Conservation (phyloP, 1,140 invertebrate genomes). For the Hyles vespertilio region DNA sequence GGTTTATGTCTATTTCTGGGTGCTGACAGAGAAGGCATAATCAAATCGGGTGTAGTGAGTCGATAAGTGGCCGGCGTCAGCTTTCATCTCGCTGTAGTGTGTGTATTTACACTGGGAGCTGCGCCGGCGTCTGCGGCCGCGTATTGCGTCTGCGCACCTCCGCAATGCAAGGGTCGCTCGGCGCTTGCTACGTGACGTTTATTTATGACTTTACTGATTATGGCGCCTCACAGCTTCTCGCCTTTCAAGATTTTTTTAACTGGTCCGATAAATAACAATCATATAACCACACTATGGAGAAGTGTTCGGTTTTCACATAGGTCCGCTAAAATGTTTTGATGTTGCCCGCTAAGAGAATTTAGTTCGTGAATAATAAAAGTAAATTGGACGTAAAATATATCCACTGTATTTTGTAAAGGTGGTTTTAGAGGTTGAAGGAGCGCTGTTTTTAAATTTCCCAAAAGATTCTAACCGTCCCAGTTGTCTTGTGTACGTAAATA, state of each 20-base stretch:
- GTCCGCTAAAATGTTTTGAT: too few species aligned
- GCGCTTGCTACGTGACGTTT: slow-evolving; percentile 17
- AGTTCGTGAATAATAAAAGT: too few species aligned
- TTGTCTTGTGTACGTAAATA: slow-evolving; percentile 26
- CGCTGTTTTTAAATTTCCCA: slow-evolving; percentile 35
- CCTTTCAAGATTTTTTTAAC: slow-evolving; percentile 5
- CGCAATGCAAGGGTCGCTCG: slow-evolving; percentile 12
- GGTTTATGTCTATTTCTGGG: slow-evolving; percentile 57
- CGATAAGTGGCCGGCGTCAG: slow-evolving; percentile 65
- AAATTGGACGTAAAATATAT: too few species aligned
- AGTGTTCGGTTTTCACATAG: too few species aligned
- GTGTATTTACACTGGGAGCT: slow-evolving; percentile 27
- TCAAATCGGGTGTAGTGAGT: slow-evolving; percentile 48
- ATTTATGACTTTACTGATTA: slow-evolving; percentile 16
- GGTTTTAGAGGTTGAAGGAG: slow-evolving; percentile 36
- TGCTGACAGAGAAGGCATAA: slow-evolving; percentile 59
- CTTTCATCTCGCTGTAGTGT: slow-evolving; percentile 55
- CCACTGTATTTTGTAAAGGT: slow-evolving; percentile 9
- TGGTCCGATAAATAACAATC: background rate
- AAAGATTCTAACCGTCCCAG: slow-evolving; percentile 27
- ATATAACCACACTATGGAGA: too few species aligned
- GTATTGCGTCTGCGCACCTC: slow-evolving; percentile 19
- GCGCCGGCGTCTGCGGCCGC: slow-evolving; percentile 10
- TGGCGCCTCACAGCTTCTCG: background rate
- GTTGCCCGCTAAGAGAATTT: too few species aligned